Evolutionary conservation across 2,113 vertebrate species (phyloP).

Genomic region (Mionectes macconnelli): DNA sequence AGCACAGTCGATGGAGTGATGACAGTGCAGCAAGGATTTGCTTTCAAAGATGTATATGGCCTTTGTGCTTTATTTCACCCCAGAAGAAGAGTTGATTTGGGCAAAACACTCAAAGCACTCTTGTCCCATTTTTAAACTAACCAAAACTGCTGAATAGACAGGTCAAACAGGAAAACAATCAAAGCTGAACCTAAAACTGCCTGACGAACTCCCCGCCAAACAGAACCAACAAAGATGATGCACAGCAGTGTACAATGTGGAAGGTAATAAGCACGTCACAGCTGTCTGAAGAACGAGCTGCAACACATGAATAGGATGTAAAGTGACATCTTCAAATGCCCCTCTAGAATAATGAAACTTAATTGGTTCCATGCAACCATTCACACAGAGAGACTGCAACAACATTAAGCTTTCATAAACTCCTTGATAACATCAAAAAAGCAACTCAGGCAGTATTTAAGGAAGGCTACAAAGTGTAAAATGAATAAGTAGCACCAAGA

Average conservation of each 20-base stretch:
- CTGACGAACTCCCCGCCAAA: neutral
- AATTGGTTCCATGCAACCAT: neutral
- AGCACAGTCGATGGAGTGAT: rapidly evolving
- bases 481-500: neutral
- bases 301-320: neutral
- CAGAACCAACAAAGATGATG: neutral
- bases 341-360: neutral
- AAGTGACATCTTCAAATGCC: neutral
- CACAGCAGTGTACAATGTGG: neutral
- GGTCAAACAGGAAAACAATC: neutral
- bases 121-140: neutral
- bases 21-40: neutral
- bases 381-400: neutral
- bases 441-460: neutral
- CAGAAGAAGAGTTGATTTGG: neutral
- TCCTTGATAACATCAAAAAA: neutral
- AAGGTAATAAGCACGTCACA: neutral
- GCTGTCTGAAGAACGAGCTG: neutral
- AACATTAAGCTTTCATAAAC: neutral
- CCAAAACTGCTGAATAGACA: neutral
- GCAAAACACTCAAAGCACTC: neutral
- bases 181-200: neutral
- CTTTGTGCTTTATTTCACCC: neutral
- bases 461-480: neutral
- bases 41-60: neutral